Evolutionary conservation across 2,888 invertebrate genomes (phyloP).

Genomic region (Machimus atricapillus): DNA sequence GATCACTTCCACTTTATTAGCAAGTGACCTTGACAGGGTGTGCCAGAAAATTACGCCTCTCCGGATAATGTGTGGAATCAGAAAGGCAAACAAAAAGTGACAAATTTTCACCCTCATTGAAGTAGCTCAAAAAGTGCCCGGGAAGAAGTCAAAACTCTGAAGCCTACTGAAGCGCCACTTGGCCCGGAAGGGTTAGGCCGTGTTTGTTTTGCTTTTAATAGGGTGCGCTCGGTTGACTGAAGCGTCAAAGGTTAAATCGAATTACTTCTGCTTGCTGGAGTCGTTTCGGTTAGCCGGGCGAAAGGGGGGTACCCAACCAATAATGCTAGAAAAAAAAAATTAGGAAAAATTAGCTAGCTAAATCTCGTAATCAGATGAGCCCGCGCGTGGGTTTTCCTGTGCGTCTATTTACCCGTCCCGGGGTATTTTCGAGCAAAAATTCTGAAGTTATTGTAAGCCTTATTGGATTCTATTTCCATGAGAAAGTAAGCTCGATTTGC

Average conservation of each 20-base stretch:
- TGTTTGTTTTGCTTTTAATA: background rate
- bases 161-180: background rate
- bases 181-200: background rate
- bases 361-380: background rate
- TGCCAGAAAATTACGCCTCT: background rate
- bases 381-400: background rate
- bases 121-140: background rate
- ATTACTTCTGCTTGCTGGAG: background rate
- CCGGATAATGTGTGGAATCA: background rate
- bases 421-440: background rate
- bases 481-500: conserved; percentile 8
- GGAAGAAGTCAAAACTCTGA: background rate
- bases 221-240: background rate
- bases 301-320: background rate
- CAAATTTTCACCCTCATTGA: background rate
- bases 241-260: background rate
- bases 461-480: conserved; percentile 15
- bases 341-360: background rate
- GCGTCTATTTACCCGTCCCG: background rate
- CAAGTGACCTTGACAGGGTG: background rate
- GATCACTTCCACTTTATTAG: background rate
- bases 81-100: background rate
- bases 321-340: background rate
- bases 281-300: background rate
- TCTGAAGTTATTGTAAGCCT: conserved; percentile 7